phyloP scores from a whole-genome alignment of 2,888 invertebrate genomes.

The Helobdella robusta region DNA sequence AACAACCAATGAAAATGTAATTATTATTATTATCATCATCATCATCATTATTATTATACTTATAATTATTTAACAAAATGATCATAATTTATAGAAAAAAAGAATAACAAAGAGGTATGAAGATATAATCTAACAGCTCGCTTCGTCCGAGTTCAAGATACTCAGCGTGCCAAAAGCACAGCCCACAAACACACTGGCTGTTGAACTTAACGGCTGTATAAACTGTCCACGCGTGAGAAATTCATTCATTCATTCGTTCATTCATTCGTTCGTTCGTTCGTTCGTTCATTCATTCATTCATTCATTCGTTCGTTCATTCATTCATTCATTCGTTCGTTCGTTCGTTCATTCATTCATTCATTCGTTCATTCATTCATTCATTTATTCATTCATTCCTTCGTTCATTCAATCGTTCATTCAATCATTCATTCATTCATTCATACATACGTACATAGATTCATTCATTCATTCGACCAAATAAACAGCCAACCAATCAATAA shows the following conservation, averaged over 20 bases:
- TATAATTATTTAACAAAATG: not conserved
- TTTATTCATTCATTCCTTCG: not conserved
- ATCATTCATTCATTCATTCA: not conserved
- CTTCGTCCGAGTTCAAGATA: conserved; percentile 34
- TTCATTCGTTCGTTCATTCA: too few species aligned
- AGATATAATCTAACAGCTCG: not conserved
- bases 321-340: not conserved
- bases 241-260: too few species aligned
- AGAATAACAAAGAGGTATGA: not conserved
- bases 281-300: not conserved
- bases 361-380: not conserved
- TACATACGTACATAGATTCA: too few species aligned
- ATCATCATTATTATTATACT: not conserved
- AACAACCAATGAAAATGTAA: too few species aligned
- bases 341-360: not conserved
- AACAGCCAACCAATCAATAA: not conserved
- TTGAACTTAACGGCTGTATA: conserved; percentile 29
- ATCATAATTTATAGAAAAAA: not conserved
- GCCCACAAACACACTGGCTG: conserved; percentile 39
- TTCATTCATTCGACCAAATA: not conserved
- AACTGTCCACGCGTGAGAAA: too few species aligned
- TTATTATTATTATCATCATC: not conserved
- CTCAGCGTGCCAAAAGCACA: conserved; percentile 43
- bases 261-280: not conserved
- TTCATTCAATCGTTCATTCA: not conserved